Evolutionary conservation across 2,113 vertebrate species (phyloP).

Genomic region (Ariopsis seemanni): DNA sequence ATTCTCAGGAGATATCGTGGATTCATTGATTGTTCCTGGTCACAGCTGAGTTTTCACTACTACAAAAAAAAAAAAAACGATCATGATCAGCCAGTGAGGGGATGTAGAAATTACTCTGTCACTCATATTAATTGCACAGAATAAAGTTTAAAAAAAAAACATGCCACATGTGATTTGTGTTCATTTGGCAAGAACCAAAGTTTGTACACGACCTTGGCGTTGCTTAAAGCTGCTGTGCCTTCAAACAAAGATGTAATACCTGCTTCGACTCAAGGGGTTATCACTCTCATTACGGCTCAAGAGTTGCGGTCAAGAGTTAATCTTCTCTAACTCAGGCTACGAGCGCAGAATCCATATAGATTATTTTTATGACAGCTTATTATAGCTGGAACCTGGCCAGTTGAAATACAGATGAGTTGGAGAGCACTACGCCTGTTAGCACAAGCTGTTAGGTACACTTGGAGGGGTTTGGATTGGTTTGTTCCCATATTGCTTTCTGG

Average conservation of each 20-base stretch:
- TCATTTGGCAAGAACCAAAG: background rate
- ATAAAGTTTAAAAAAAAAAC: background rate
- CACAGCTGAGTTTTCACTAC: conserved; percentile 1
- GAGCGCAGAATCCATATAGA: conserved; percentile 38
- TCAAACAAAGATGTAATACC: conserved; percentile 22
- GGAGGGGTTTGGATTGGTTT: background rate
- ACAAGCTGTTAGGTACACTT: conserved; percentile 16
- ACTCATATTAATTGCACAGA: background rate
- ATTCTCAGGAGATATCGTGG: conserved; percentile 61
- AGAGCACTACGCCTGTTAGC: conserved; percentile 17
- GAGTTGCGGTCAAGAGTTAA: background rate
- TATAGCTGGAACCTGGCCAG: conserved; percentile 24
- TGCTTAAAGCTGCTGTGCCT: background rate
- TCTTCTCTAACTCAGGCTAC: conserved; percentile 21
- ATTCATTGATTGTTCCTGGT: conserved; percentile 17
- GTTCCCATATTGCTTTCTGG: background rate
- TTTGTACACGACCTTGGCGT: background rate
- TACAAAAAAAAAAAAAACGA: background rate
- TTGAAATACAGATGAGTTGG: conserved; percentile 47
- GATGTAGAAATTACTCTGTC: background rate
- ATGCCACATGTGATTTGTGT: background rate
- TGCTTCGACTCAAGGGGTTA: conserved; percentile 15
- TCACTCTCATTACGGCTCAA: conserved; percentile 5
- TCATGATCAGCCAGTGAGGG: background rate
- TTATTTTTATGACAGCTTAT: conserved; percentile 41